Conservation (phyloP, 2,797 vertebrate species). For the Silurus aristotelis region DNA sequence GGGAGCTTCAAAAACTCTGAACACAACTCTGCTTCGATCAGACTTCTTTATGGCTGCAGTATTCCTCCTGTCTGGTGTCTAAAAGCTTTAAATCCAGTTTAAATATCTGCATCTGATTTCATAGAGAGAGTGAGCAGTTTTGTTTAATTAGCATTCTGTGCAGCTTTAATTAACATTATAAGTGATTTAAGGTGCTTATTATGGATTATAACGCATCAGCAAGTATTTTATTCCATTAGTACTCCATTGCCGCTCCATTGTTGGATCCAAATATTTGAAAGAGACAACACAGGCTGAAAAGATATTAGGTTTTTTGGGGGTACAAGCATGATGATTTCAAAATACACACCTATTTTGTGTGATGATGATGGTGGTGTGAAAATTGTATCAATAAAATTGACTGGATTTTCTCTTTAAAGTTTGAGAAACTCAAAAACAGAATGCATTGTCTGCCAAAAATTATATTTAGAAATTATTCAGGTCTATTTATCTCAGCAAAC, state of each 20-base stretch:
- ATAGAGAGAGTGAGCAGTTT: neutral
- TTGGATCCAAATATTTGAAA: neutral
- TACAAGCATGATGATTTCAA: neutral
- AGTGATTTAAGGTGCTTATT: neutral
- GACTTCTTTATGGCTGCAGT: neutral
- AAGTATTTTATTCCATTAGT: neutral
- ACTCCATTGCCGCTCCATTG: neutral
- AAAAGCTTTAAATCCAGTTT: neutral
- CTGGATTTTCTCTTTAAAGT: neutral
- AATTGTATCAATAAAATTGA: neutral
- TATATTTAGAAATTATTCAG: neutral
- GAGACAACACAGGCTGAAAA: neutral
- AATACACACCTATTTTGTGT: neutral
- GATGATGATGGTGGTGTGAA: neutral
- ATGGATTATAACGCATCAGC: neutral
- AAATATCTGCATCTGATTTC: too few relatives aligned
- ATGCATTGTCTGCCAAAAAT: neutral
- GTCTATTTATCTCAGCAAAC: neutral
- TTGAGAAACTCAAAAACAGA: neutral
- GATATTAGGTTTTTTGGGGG: neutral
- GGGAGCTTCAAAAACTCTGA: neutral
- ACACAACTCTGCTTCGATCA: neutral
- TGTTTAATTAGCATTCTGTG: neutral
- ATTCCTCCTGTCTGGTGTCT: too few relatives aligned
- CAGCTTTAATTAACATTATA: neutral